phyloP scores from a whole-genome alignment of 2,113 vertebrate genomes.

The Spermophilus dauricus region DNA sequence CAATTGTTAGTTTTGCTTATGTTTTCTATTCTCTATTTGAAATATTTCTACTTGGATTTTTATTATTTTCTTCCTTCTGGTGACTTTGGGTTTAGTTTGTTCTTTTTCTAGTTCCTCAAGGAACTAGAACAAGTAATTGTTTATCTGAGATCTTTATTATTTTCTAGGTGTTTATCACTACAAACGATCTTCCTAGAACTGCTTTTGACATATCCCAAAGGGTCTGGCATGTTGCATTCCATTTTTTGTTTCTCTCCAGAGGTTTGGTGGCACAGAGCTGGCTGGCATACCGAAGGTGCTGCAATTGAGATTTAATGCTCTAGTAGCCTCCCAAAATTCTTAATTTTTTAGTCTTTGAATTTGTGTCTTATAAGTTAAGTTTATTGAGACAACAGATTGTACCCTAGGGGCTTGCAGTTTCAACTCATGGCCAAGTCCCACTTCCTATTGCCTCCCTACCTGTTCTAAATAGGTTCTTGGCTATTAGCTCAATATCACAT shows the following conservation, averaged over 20 bases:
- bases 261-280: background rate
- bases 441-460: background rate
- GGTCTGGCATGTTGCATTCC: background rate
- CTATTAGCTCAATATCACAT: background rate
- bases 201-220: background rate
- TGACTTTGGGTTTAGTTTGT: background rate
- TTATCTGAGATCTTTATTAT: background rate
- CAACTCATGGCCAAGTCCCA: background rate
- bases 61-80: background rate
- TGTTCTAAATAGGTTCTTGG: background rate
- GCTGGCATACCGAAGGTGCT: background rate
- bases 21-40: background rate
- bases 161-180: background rate
- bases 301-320: background rate
- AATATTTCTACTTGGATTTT: background rate
- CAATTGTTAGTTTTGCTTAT: background rate
- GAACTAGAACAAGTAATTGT: no score
- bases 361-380: background rate
- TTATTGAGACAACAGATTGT: background rate
- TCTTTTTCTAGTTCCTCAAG: background rate
- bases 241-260: background rate
- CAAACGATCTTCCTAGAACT: background rate
- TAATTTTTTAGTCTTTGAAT: conserved; percentile 17
- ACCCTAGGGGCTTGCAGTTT: background rate
- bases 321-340: background rate